Evolutionary conservation across 2,113 vertebrate genomes (phyloP), one percentile per base, ranked within the genome.

Genomic region (Spizaetus ornatus): DNA sequence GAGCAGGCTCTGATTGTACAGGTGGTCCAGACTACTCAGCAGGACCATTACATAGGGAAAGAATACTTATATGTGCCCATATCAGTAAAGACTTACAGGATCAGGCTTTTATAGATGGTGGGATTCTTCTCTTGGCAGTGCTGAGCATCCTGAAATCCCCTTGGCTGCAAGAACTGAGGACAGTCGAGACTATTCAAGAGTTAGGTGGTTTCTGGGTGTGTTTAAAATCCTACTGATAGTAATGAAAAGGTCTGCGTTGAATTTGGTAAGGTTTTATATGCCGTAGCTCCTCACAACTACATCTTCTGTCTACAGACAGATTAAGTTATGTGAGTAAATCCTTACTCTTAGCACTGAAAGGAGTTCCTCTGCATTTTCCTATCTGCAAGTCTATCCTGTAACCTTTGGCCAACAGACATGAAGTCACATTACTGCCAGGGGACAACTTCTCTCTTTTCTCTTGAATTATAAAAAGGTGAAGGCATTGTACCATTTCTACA

Each of bases 61-160:
- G 36, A 56, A 36, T 22, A 76, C 27, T 38, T 22, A 0, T 18
- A 0, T 58, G 21, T 56, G 36, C 18, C 52, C 7, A 0, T 20
- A 20, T 29, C 67, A 79, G 36, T 23, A 58, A 86, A 65, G 23
- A 17, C 10, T 47, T 84, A 69, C 20, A 74, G 45, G 40, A 16
- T 73, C 50, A 71, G 53, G 19, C 27, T 34, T 25, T 80, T 77
- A 29, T 31, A 26, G 25, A 3, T 48, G 14, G 5, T 47, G 50
- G 19, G 56, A 34, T 84, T 85, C 65, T 36, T 61, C 36, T 88
- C 34, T 73, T 36, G 52, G 70, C 21, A 8, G 4, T n/a, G 15
- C 43, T 93, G 27, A 70, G 40, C 36, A 29, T 80, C 40, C 81
- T 82, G 31, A 85, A 76, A 61, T 72, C 62, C 27, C 34, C 66